These are phyloP conservation scores for Xanthorhoe designata DNA, from an alignment of 2,888 invertebrate species.

Conservation along the genomic window DNA sequence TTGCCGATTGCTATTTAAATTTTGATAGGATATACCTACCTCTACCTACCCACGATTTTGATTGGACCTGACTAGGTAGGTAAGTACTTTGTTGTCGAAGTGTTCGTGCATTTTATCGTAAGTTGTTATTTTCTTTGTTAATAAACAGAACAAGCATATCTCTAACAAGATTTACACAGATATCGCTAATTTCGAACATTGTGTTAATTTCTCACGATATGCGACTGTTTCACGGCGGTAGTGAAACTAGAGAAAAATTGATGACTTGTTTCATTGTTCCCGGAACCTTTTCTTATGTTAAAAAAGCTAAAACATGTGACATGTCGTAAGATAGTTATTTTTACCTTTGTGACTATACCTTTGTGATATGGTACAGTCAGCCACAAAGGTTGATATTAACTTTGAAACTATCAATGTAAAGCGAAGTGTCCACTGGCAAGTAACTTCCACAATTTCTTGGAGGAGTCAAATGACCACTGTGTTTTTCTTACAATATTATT, in stretches of 20 bases:
- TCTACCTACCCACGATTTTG: no score
- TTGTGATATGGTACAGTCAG: not conserved
- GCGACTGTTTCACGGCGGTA: constrained; percentile 49
- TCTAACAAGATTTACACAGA: constrained; percentile 4
- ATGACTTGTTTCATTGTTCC: constrained; percentile 52
- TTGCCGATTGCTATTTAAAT: not conserved
- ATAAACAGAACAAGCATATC: constrained; percentile 8
- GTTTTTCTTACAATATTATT: no score
- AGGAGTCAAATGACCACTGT: no score
- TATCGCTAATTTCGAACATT: constrained; percentile 20
- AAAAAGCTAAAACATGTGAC: constrained; percentile 13
- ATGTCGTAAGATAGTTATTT: not conserved
- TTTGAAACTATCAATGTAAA: no score
- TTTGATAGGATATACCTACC: no score
- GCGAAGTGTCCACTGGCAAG: no score
- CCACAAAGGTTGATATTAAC: no score
- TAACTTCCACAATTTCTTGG: no score
- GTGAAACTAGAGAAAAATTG: constrained; percentile 62
- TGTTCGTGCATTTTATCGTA: not conserved
- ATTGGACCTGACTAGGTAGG: not conserved
- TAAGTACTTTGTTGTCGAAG: not conserved
- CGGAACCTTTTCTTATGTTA: constrained; percentile 42
- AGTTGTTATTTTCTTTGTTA: constrained; percentile 7
- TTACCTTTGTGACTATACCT: not conserved
- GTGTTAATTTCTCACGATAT: constrained; percentile 56